Conservation (phyloP, 2,888 invertebrate genomes). For the Oxytorus armatus region DNA sequence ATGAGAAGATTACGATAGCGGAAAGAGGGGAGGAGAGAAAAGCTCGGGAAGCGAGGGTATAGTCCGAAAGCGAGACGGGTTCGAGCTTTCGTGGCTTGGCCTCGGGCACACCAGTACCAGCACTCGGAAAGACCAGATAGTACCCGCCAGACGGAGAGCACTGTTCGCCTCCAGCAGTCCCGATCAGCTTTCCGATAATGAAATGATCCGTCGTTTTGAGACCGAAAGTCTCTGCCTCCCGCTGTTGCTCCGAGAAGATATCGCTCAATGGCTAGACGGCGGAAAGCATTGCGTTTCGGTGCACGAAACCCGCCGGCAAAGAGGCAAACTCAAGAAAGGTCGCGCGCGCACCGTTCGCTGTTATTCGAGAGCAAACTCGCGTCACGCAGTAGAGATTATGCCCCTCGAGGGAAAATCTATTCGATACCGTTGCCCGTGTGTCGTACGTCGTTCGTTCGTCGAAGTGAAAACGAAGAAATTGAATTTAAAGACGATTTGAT, state of each 20-base stretch:
- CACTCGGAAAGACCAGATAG: slow-evolving; percentile 33
- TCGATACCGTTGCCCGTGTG: too few species aligned
- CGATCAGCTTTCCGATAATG: slow-evolving; percentile 75
- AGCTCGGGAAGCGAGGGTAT: slow-evolving; percentile 21
- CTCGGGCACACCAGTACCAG: slow-evolving; percentile 31
- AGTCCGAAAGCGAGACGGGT: slow-evolving; percentile 41
- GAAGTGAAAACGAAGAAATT: too few species aligned
- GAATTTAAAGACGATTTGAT: too few species aligned
- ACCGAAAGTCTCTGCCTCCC: slow-evolving; percentile 39
- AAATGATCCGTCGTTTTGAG: slow-evolving; percentile 71
- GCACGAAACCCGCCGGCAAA: slow-evolving; percentile 24
- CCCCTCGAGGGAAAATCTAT: not conserved
- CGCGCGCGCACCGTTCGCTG: slow-evolving; percentile 59
- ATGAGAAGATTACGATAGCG: slow-evolving; percentile 40
- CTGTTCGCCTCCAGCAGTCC: slow-evolving; percentile 58
- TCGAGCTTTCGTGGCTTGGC: slow-evolving; percentile 52
- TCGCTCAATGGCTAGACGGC: slow-evolving; percentile 61
- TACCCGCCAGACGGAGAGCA: slow-evolving; percentile 27
- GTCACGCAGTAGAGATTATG: slow-evolving; percentile 37
- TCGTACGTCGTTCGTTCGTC: too few species aligned
- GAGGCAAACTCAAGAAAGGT: slow-evolving; percentile 44
- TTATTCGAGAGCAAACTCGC: slow-evolving; percentile 69
- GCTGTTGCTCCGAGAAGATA: slow-evolving; percentile 49
- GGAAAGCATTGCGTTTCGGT: slow-evolving; percentile 60
- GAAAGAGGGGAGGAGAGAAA: slow-evolving; percentile 18